Conservation (phyloP, 1,140 invertebrate genomes). For the Apis florea region DNA sequence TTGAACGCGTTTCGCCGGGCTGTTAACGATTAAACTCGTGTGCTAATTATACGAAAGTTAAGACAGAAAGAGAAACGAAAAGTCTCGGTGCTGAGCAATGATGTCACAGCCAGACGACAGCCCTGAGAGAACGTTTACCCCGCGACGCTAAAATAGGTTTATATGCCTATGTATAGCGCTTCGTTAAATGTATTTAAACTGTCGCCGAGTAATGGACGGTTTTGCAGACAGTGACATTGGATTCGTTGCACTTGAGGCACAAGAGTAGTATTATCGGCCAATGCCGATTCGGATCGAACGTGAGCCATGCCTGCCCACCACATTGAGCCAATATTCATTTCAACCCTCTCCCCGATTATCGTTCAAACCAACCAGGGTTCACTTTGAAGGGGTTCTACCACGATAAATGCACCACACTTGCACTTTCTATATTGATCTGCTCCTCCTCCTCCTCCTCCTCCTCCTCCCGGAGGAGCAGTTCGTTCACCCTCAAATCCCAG, state of each 20-base stretch:
- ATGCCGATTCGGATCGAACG: not conserved
- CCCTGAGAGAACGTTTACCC: conserved; percentile 68
- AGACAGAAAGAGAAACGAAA: conserved; percentile 45
- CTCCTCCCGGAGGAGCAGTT: conserved; percentile 33
- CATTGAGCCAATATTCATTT: conserved; percentile 4
- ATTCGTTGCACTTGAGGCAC: conserved; percentile 5
- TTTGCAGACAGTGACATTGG: conserved; percentile 34
- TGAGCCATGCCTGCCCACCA: not conserved
- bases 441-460: conserved; percentile 33
- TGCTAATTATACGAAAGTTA: conserved; percentile 45
- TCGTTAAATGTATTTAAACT: conserved; percentile 62
- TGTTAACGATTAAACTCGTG: conserved; percentile 24
- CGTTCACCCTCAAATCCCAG: conserved; percentile 40
- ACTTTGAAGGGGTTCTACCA: not conserved
- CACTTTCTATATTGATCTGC: conserved; percentile 54
- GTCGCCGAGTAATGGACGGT: conserved; percentile 42
- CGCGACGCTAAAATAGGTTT: conserved; percentile 65
- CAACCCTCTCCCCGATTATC: not conserved
- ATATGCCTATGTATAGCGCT: conserved; percentile 62
- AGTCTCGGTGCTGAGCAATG: conserved; percentile 55
- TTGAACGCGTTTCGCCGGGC: not conserved
- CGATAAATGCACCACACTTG: conserved; percentile 41
- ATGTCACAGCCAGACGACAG: conserved; percentile 64
- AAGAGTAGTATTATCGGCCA: not conserved
- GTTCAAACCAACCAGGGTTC: not conserved